Conservation (phyloP, 1,140 invertebrate genomes). For the Magallana gigas region DNA sequence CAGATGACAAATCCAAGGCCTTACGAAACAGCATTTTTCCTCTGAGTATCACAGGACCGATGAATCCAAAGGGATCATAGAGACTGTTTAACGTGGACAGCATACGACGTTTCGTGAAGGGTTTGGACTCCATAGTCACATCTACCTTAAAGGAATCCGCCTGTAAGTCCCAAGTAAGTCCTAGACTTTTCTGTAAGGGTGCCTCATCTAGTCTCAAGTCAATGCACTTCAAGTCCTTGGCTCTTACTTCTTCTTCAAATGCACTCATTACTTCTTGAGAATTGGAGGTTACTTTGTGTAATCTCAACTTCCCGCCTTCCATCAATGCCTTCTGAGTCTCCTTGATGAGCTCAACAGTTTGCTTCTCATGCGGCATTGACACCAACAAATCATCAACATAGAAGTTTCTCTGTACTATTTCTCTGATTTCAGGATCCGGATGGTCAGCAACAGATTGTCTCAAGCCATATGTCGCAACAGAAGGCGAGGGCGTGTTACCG, state of each 20-base stretch:
- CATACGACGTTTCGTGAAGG: slow-evolving; percentile 49
- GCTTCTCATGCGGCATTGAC: no score
- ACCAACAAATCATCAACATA: no score
- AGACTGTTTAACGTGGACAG: slow-evolving; percentile 53
- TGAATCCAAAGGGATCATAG: slow-evolving; percentile 58
- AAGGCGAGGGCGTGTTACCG: slow-evolving; percentile 38
- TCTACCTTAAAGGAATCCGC: slow-evolving; percentile 44
- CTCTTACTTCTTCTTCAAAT: neutral
- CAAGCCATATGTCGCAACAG: no score
- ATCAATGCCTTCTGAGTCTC: no score
- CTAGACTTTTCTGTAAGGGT: slow-evolving; percentile 56
- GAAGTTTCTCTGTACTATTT: no score
- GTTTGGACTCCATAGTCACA: slow-evolving; percentile 43
- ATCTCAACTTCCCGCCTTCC: no score
- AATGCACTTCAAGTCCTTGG: slow-evolving; percentile 46
- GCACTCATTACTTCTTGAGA: no score
- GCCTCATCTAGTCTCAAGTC: slow-evolving; percentile 39
- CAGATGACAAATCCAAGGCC: slow-evolving; percentile 13
- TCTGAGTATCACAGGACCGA: slow-evolving; percentile 44
- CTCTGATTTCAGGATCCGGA: no score
- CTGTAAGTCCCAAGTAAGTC: slow-evolving; percentile 52
- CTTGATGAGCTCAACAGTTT: no score
- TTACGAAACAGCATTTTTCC: slow-evolving; percentile 56
- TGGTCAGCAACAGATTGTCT: no score
- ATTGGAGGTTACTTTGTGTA: no score